phyloP scores from a whole-genome alignment of 2,888 invertebrate species.

The Eupelmus urozonus region DNA sequence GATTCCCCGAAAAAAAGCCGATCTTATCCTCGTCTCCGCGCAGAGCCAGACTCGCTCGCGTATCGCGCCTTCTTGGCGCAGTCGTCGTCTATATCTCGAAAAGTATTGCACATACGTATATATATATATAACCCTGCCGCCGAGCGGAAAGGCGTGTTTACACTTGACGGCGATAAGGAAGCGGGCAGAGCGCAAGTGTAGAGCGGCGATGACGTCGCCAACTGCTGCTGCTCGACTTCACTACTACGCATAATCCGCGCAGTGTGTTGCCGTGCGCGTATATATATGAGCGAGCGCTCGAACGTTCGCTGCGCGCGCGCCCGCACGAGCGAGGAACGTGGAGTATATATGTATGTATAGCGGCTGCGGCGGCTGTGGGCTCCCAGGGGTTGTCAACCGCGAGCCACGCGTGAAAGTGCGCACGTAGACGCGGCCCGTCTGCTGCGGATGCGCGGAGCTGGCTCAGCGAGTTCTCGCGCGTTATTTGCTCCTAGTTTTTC shows the following conservation, averaged over 20 bases:
- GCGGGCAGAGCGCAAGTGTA: background rate
- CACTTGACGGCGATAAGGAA: constrained; percentile 32
- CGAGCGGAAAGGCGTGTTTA: constrained; percentile 38
- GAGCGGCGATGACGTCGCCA: constrained; percentile 19
- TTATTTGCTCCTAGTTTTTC: too few relatives aligned
- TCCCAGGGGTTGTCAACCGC: constrained; percentile 70
- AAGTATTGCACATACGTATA: background rate
- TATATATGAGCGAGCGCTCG: background rate
- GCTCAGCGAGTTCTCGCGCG: too few relatives aligned
- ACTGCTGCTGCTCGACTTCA: background rate
- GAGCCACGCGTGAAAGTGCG: constrained; percentile 72
- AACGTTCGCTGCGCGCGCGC: background rate
- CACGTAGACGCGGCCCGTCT: constrained; percentile 63
- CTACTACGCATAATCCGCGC: constrained; percentile 4
- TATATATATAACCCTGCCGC: background rate
- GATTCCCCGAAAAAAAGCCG: too few relatives aligned
- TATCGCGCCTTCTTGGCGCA: background rate
- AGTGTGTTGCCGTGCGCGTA: too few relatives aligned
- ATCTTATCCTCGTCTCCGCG: too few relatives aligned
- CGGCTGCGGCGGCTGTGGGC: constrained; percentile 18
- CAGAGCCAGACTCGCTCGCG: background rate
- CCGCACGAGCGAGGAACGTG: background rate
- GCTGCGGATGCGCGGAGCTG: too few relatives aligned
- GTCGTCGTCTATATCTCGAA: constrained; percentile 6
- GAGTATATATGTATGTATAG: background rate